Evolutionary conservation across 2,888 invertebrate genomes (phyloP), one percentile per base, ranked within the genome.

Genomic region (Aproaerema taeniolella): DNA sequence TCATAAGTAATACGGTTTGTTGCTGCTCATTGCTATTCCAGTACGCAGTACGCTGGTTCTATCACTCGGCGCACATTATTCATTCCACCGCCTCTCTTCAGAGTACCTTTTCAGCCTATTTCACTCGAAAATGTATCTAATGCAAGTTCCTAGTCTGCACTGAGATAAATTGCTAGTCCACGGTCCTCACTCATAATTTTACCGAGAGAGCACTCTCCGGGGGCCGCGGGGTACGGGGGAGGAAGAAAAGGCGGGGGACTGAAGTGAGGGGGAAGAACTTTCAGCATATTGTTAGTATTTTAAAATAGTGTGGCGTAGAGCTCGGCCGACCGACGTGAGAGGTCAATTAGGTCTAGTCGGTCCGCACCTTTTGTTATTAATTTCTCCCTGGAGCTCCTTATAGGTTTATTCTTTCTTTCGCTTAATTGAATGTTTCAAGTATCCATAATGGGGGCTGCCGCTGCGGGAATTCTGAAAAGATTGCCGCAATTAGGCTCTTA

Each of bases 61-160:
- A n/a, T n/a, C n/a, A n/a, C n/a, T n/a, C n/a, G n/a, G n/a, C 20
- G 20, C 20, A 20, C 20, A 7, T 20, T 20, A 20, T 20, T 20
- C 7, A 20, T 20, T 20, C 20, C n/a, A 20, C 20, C 20, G 4
- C 20, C 20, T 20, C 20, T 6, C 20, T 20, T 20, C 20, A 20
- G 16, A 35, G 35, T 14, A 30, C 20, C 37, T 20, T 30, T 34
- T 11, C 36, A 36, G 36, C 29, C 36, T 36, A 29, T 29, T 29
- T 11, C 29, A 17, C 17, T 15, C 26, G n/a, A 17, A 29, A 37
- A 13, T 29, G 17, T 37, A 20, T 37, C 20, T 37, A 37, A 37
- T 37, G 37, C 37, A 30, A 17, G 29, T 37, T 37, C 13, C 37
- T 37, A 29, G 37, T 37, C 30, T 37, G 37, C 30, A 37, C 29